phyloP scores from a whole-genome alignment of 2,797 vertebrate genomes.

The Myotis daubentonii region DNA sequence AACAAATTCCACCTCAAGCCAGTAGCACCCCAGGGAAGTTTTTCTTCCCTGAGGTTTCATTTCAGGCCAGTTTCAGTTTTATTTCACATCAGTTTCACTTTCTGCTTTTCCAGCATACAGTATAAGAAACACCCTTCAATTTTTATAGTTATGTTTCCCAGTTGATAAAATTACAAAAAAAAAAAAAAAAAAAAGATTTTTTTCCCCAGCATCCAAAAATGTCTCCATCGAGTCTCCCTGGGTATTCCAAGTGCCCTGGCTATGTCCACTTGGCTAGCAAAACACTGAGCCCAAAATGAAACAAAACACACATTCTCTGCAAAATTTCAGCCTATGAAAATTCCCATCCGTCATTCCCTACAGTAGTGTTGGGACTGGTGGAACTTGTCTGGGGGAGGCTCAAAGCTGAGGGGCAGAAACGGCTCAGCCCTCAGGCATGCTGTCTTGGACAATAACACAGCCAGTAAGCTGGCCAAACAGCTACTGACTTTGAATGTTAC shows the following conservation, averaged over 20 bases:
- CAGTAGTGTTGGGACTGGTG: neutral
- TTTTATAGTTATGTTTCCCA: conserved; percentile 66
- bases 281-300: conserved; percentile 12
- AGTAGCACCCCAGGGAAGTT: neutral
- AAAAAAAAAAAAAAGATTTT: neutral
- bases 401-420: neutral
- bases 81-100: conserved; percentile 68
- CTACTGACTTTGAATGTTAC: conserved; percentile 28
- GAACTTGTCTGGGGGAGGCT: neutral
- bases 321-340: conserved; percentile 1
- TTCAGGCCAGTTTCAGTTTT: neutral
- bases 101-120: conserved; percentile 32
- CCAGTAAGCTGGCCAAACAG: neutral
- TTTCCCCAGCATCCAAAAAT: neutral
- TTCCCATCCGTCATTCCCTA: neutral
- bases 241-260: neutral
- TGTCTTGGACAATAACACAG: neutral
- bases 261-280: neutral
- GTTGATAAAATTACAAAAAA: neutral
- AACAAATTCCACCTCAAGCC: conserved; percentile 13
- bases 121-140: conserved; percentile 36
- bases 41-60: neutral
- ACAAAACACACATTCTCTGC: neutral
- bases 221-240: conserved; percentile 26
- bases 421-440: neutral